Conservation (phyloP, 2,888 invertebrate species). For the Apamea anceps region DNA sequence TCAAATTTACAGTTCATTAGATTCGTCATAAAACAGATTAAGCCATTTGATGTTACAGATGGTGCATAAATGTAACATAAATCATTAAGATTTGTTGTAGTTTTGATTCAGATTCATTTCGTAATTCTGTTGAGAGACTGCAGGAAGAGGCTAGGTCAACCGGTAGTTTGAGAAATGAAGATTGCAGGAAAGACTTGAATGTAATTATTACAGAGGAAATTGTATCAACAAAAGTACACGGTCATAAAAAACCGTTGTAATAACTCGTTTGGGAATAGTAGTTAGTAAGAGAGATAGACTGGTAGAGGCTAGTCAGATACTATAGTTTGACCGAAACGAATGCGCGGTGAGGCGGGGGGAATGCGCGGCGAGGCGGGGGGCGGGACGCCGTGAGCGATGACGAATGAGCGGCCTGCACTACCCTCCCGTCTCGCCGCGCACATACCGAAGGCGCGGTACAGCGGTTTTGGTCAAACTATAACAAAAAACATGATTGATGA, state of each 20-base stretch:
- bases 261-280: neutral
- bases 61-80: constrained; percentile 43
- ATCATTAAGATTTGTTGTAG: constrained; percentile 37
- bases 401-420: no score
- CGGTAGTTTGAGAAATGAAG: neutral
- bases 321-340: no score
- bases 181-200: constrained; percentile 3
- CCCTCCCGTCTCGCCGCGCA: no score
- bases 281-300: no score
- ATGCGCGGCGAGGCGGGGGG: no score
- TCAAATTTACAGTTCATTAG: constrained; percentile 29
- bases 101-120: constrained; percentile 30
- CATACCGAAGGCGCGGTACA: no score
- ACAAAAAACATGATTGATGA: neutral
- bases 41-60: constrained; percentile 34
- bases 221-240: neutral
- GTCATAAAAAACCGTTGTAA: neutral
- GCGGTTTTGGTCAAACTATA: no score
- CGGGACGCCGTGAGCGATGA: no score
- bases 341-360: no score
- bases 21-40: constrained; percentile 41
- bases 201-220: constrained; percentile 3
- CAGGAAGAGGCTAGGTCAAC: neutral
- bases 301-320: neutral
- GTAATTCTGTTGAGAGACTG: constrained; percentile 6